These are phyloP conservation scores for Phoxinus phoxinus DNA, from an alignment of 2,113 vertebrate genomes.

Conservation along the genomic window DNA sequence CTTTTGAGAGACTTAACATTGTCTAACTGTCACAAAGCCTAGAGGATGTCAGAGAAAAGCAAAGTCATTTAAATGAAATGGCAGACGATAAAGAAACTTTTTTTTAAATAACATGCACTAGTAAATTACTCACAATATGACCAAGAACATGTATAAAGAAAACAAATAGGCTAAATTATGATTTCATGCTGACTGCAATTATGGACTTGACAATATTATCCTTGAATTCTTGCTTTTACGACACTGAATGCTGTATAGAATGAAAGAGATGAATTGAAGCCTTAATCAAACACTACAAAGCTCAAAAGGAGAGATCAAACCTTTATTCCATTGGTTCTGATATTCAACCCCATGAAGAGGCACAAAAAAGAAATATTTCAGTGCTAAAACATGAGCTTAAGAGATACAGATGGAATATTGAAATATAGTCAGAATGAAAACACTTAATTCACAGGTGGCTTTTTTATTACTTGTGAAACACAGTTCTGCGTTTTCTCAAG, in stretches of 20 bases:
- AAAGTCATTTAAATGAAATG: neutral
- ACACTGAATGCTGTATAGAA: neutral
- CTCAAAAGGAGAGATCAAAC: neutral
- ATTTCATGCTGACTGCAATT: neutral
- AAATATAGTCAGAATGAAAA: slow-evolving; percentile 55
- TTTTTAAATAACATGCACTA: neutral
- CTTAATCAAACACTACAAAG: neutral
- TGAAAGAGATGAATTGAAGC: neutral
- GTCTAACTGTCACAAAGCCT: neutral
- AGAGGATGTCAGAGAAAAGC: neutral
- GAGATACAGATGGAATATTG: slow-evolving; percentile 58
- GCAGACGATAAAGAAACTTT: neutral
- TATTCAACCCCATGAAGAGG: neutral
- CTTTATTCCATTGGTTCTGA: slow-evolving; percentile 12
- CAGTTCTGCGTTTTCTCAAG: neutral
- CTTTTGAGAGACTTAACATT: neutral
- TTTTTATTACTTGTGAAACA: slow-evolving; percentile 47
- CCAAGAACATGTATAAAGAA: neutral
- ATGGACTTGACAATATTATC: neutral
- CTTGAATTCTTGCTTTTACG: neutral
- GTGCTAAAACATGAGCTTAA: slow-evolving; percentile 56
- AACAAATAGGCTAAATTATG: neutral
- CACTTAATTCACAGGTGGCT: slow-evolving; percentile 46
- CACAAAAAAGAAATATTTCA: slow-evolving; percentile 18
- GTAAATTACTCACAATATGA: neutral